These are phyloP conservation scores for Takifugu flavidus DNA, from an alignment of 2,113 vertebrate species.

Conservation along the genomic window DNA sequence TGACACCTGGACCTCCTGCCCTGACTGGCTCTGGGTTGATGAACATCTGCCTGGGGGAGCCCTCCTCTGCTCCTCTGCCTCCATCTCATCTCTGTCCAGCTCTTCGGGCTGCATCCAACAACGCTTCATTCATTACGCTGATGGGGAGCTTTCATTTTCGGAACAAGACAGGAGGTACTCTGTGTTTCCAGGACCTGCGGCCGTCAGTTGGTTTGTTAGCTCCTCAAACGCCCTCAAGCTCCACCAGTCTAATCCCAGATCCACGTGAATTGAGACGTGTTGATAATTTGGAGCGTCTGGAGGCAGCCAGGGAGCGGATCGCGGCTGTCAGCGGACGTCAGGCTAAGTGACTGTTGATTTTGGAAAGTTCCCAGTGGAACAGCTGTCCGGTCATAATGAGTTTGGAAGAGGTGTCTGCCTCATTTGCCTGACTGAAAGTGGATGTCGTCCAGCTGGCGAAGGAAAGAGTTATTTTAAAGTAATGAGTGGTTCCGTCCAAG, in stretches of 20 bases:
- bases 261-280: slow-evolving; percentile 21
- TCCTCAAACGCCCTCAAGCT: no score
- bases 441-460: slow-evolving; percentile 44
- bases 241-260: no score
- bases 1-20: no score
- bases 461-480: slow-evolving; percentile 18
- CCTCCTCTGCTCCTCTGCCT: slow-evolving; percentile 8
- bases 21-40: neutral
- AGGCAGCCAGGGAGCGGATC: neutral
- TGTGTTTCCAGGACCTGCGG: no score
- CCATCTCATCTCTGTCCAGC: slow-evolving; percentile 8
- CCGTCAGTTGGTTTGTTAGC: no score
- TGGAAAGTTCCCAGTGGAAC: slow-evolving; percentile 52
- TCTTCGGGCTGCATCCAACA: neutral
- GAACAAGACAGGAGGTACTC: no score
- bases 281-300: slow-evolving; percentile 21
- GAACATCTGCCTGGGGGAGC: slow-evolving; percentile 43
- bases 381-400: slow-evolving; percentile 66
- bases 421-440: slow-evolving; percentile 27
- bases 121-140: no score
- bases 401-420: slow-evolving; percentile 47
- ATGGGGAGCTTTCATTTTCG: no score
- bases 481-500: slow-evolving; percentile 9
- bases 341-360: slow-evolving; percentile 47
- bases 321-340: slow-evolving; percentile 38